These are phyloP conservation scores for Chloebia gouldiae DNA, from an alignment of 2,113 vertebrate species.

Conservation along the genomic window DNA sequence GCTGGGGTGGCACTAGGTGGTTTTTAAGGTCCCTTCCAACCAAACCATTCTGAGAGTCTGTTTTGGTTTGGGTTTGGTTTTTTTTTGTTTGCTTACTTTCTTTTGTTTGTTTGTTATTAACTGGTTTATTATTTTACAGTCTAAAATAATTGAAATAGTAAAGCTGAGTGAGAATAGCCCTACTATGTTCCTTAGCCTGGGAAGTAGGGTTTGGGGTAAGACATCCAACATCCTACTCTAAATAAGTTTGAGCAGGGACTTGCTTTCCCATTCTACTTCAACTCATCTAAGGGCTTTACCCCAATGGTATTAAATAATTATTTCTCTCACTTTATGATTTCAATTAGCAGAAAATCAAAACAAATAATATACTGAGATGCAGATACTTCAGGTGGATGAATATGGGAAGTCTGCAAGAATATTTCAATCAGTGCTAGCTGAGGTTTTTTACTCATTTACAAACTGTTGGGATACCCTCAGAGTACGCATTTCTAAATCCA, in stretches of 20 bases:
- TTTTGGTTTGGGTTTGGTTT: neutral
- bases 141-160: neutral
- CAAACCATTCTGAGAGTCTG: neutral
- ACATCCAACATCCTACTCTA: neutral
- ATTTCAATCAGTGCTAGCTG: neutral
- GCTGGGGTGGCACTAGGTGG: accelerated
- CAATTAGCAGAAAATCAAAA: neutral
- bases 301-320: neutral
- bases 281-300: neutral
- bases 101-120: neutral
- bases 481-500: neutral
- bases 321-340: neutral
- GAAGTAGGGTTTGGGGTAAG: neutral
- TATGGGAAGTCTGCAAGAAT: neutral
- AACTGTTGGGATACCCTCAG: neutral
- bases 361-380: neutral
- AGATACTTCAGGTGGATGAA: neutral
- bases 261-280: neutral
- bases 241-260: neutral
- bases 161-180: neutral
- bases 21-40: accelerated
- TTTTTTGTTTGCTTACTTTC: neutral
- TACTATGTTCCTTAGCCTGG: neutral
- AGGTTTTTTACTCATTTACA: neutral
- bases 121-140: neutral